A percentile compares a stretch with the other conserved stretches of the same genome.
Conservation (phyloP, 2,888 invertebrate species). For the Leucophora obtusa region DNA sequence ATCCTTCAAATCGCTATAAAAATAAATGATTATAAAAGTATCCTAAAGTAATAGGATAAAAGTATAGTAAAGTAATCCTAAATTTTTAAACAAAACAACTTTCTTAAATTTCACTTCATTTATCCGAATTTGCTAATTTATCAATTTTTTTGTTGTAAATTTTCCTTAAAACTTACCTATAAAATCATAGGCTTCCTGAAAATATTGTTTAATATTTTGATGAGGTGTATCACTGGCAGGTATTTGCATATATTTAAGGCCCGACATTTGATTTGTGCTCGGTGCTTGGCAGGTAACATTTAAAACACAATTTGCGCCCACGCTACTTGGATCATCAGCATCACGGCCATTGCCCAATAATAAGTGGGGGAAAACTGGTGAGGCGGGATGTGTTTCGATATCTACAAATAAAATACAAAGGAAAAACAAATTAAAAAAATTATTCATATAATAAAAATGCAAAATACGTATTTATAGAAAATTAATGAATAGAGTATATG, state of each 20-base stretch:
- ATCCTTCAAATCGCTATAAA: no score
- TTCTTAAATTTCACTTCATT: no score
- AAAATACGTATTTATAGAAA: not conserved
- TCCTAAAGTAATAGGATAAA: no score
- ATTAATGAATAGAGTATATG: not conserved
- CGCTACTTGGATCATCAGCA: constrained; percentile 85
- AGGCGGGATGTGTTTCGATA: constrained; percentile 87
- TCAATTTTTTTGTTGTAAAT: not conserved
- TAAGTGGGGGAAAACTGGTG: constrained; percentile 88
- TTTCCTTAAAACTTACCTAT: constrained; percentile 83
- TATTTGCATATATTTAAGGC: constrained; percentile 86
- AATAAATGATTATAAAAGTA: no score
- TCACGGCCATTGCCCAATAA: constrained; percentile 90
- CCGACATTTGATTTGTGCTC: constrained; percentile 82
- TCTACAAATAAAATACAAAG: constrained; percentile 77
- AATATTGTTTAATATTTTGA: constrained; percentile 92
- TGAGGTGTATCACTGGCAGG: constrained; percentile 90
- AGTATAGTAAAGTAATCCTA: no score
- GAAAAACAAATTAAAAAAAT: constrained; percentile 20
- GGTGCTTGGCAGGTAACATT: constrained; percentile 90
- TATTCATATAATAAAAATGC: constrained; percentile 2
- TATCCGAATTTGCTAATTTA: not conserved
- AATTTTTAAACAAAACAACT: no score
- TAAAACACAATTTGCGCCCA: constrained; percentile 88
- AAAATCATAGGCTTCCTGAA: constrained; percentile 91